Conservation (phyloP, 2,888 invertebrate genomes). For the Pollenia griseotomentosa region DNA sequence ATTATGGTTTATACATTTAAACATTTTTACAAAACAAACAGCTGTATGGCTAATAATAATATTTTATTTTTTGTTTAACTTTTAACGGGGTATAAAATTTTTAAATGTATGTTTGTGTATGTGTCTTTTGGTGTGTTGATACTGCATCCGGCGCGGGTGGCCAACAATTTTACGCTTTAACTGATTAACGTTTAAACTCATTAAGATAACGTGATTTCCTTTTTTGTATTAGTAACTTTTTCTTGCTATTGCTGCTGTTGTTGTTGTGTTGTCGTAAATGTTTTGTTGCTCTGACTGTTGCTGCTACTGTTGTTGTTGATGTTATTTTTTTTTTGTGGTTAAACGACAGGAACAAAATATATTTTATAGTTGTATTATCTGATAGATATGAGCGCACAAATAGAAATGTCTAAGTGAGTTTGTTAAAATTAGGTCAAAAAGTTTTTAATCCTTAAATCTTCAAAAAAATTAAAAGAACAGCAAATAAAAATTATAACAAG, state of each 20-base stretch:
- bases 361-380: constrained; percentile 29
- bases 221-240: constrained; percentile 39
- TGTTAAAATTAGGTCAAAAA: constrained; percentile 57
- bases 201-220: constrained; percentile 82
- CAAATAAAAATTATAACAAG: neutral
- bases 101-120: neutral
- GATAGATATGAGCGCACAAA: neutral
- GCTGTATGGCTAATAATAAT: constrained; percentile 69
- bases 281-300: constrained; percentile 7
- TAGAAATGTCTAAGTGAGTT: constrained; percentile 26
- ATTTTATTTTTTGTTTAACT: constrained; percentile 33
- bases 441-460: constrained; percentile 40
- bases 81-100: neutral
- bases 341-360: constrained; percentile 10
- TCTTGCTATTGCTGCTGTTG: neutral
- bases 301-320: constrained; percentile 17
- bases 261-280: constrained; percentile 35
- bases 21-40: constrained; percentile 60
- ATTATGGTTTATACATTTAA: constrained; percentile 59
- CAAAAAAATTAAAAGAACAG: neutral
- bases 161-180: constrained; percentile 71
- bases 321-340: constrained; percentile 38
- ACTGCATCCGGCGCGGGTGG: constrained; percentile 65
- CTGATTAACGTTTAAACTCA: constrained; percentile 80
- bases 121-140: constrained; percentile 22